Percentiles rank a stretch among this genome's conserved stretches.
phyloP scores from a whole-genome alignment of 37 sponge, comb jelly and placozoan species.

The Eunapius fragilis region DNA sequence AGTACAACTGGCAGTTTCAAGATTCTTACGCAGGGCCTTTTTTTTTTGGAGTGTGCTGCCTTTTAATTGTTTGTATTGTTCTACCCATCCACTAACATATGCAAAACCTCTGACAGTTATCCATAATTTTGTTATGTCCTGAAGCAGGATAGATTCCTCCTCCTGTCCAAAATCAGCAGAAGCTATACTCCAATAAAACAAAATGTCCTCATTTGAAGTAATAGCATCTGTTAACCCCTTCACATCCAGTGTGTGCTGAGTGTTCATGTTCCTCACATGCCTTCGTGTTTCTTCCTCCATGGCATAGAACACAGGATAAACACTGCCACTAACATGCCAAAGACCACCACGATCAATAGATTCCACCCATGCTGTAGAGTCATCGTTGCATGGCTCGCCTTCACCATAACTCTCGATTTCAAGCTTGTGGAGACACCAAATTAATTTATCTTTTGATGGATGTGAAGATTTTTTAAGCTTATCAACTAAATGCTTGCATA shows the following conservation, averaged over 20 bases:
- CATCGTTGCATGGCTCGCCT: neutral
- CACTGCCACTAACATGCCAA: slow-evolving; percentile 3
- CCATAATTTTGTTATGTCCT: slow-evolving; percentile 16
- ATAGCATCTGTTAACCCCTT: too few species aligned
- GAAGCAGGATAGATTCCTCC: slow-evolving; percentile 13
- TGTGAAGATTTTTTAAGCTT: slow-evolving; percentile 26
- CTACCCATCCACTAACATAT: slow-evolving; percentile 27
- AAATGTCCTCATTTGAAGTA: slow-evolving; percentile 6
- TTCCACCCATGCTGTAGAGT: neutral
- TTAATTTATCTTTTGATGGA: slow-evolving; percentile 17
- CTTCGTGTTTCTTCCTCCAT: slow-evolving; percentile 15
- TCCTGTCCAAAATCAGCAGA: slow-evolving; percentile 14
- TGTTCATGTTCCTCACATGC: neutral
- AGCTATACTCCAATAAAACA: slow-evolving; percentile 40
- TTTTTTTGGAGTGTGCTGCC: slow-evolving; percentile 28
- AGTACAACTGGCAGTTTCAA: neutral
- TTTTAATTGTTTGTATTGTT: slow-evolving; percentile 38
- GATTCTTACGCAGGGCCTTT: slow-evolving; percentile 28
- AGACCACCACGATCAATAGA: slow-evolving; percentile 38
- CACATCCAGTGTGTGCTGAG: too few species aligned
- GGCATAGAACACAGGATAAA: neutral
- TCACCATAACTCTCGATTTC: slow-evolving; percentile 6
- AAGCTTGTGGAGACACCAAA: slow-evolving; percentile 8
- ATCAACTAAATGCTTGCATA: neutral
- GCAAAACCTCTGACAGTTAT: slow-evolving; percentile 50